Base-by-base conservation (phyloP, 53 echinoderm and acorn worm species). In the Luidia sarsii region DNA sequence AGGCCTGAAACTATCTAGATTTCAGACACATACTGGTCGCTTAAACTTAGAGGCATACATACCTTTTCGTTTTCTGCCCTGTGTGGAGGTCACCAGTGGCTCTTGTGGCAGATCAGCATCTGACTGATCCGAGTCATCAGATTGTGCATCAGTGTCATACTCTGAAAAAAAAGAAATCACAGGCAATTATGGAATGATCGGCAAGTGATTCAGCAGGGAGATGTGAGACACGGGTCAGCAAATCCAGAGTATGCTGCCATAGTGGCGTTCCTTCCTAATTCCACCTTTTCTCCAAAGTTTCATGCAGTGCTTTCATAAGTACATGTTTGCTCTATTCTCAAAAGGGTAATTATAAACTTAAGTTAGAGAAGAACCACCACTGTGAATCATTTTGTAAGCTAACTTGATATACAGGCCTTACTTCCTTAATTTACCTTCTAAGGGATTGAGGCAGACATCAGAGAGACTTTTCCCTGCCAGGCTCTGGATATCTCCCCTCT, bases 91-190 rank as follows among this genome's bases (percentile, higher is more conserved):
- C 6, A 41, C 11, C 41, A 41, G 41, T 41, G 41, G 41, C 41
- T 41, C 41, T 41, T 41, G 41, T 11, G 35, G 32, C 52, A 18
- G 52, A 18, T 52, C 52, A 9, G 52, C 52, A 52, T 52, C 52
- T 52, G 52, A 52, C 18, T 52, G 52, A 20, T 60, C 60, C 23
- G 60, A 60, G 25, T 33, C 25, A 28, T 60, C 30, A 3, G 31
- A 60, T 60, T 60, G 29, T 2, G 60, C 60, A 29, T 60, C 60
- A 1, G 60, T 60, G 7, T 60, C 60, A 29, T 60, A 60, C 30
- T 60, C 60, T 60, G 32, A 41, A 41, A 41, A 41, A 11, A 41
- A 41, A 41, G 41, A 41, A 41, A 41, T 7, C 6, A 6, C 41
- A 41, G 41, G 41, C 11, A 7, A 41, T 20, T 21, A 41, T 41